A percentile compares a stretch with the other conserved stretches of the same genome.
These are phyloP conservation scores for Pomacea canaliculata DNA, from an alignment of 2,888 invertebrate species.

Conservation along the genomic window DNA sequence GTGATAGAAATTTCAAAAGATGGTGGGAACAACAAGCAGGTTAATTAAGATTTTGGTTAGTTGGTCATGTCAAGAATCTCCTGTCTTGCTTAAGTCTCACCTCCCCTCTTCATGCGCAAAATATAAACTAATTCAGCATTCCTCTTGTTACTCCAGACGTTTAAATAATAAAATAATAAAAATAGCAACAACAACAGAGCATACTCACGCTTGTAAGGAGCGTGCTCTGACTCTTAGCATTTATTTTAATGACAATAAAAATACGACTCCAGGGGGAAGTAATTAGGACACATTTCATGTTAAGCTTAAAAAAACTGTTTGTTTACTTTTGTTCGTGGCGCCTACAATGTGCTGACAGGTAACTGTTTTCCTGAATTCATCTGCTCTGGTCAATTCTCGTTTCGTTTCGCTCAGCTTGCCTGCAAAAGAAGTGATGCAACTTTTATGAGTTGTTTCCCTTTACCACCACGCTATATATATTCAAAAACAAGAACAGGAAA, in stretches of 20 bases:
- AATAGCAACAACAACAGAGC: too few species aligned
- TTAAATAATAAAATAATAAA: too few species aligned
- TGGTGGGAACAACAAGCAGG: neutral
- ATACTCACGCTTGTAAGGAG: too few species aligned
- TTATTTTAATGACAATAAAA: too few species aligned
- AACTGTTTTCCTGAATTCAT: conserved; percentile 37
- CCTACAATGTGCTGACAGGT: conserved; percentile 44
- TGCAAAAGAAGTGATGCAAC: conserved; percentile 3
- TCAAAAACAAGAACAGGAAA: neutral
- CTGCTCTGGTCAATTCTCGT: conserved; percentile 29
- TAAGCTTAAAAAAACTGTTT: neutral
- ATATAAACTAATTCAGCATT: too few species aligned
- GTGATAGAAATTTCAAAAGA: neutral
- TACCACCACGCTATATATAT: neutral
- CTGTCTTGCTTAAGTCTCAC: too few species aligned
- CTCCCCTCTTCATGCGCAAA: too few species aligned
- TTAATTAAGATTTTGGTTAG: neutral
- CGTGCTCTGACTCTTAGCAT: too few species aligned
- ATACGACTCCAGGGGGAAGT: too few species aligned
- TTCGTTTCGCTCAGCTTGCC: conserved; percentile 22
- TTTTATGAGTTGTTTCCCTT: neutral
- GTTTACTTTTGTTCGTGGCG: conserved; percentile 45
- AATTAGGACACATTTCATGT: too few species aligned
- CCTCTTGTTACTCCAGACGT: too few species aligned
- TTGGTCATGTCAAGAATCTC: too few species aligned